Evolutionary conservation across 1,140 invertebrate species (phyloP).

Genomic region (Heliconius nattereri): DNA sequence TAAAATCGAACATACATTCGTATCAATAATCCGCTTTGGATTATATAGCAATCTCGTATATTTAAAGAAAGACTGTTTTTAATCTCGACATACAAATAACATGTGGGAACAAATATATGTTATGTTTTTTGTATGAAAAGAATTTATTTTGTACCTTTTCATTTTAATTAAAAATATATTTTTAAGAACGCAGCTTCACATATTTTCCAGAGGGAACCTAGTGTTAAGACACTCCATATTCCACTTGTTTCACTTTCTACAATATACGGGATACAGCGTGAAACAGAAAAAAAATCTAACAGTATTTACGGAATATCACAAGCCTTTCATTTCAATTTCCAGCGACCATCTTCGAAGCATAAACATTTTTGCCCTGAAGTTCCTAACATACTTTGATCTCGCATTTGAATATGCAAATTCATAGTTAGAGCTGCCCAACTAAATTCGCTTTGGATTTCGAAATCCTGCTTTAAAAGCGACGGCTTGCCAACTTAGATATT

Average conservation of each 20-base stretch:
- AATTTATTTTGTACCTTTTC: no score
- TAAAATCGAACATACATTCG: background rate
- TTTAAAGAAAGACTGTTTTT: background rate
- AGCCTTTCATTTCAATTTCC: background rate
- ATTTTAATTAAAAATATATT: no score
- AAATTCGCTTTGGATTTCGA: constrained; percentile 23
- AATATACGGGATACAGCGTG: background rate
- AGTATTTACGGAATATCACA: background rate
- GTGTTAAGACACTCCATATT: no score
- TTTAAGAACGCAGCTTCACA: no score
- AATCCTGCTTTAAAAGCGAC: constrained; percentile 23
- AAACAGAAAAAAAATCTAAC: background rate
- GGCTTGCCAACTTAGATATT: constrained; percentile 13
- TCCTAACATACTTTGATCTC: constrained; percentile 25
- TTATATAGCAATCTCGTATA: background rate
- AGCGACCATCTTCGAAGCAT: background rate
- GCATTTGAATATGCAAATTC: constrained; percentile 31
- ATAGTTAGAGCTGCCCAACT: constrained; percentile 29
- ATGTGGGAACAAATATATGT: background rate
- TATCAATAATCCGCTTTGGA: background rate
- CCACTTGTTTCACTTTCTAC: no score
- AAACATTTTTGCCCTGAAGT: constrained; percentile 18
- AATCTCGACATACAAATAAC: background rate
- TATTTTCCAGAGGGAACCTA: no score
- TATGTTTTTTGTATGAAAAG: no score